Conservation (phyloP, 2,888 invertebrate species). For the Idaea straminata region DNA sequence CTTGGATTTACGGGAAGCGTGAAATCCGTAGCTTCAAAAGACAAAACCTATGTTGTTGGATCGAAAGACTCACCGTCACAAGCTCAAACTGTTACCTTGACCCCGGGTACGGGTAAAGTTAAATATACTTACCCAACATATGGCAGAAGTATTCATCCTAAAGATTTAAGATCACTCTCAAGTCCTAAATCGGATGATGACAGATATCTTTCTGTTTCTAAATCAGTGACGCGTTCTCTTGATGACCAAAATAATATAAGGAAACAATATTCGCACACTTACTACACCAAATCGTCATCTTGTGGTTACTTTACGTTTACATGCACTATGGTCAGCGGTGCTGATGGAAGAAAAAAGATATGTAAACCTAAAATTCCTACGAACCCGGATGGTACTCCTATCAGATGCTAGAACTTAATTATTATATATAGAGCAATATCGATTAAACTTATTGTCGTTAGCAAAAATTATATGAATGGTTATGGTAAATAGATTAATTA, state of each 20-base stretch:
- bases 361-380: slow-evolving; percentile 90
- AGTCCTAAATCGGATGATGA: slow-evolving; percentile 72
- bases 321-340: slow-evolving; percentile 88
- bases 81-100: slow-evolving; percentile 82
- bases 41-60: slow-evolving; percentile 79
- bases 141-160: slow-evolving; percentile 53
- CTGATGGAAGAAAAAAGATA: slow-evolving; percentile 88
- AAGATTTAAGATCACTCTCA: slow-evolving; percentile 61
- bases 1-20: slow-evolving; percentile 84
- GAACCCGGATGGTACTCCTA: slow-evolving; percentile 86
- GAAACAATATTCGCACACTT: slow-evolving; percentile 87
- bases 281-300: slow-evolving; percentile 92
- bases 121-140: slow-evolving; percentile 55
- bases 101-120: slow-evolving; percentile 73
- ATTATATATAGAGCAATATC: not conserved
- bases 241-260: slow-evolving; percentile 82
- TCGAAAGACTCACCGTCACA: slow-evolving; percentile 82
- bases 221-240: slow-evolving; percentile 88
- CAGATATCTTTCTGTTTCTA: slow-evolving; percentile 88
- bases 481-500: slow-evolving; percentile 7
- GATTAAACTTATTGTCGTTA: not conserved
- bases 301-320: slow-evolving; percentile 94
- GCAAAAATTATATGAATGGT: not conserved
- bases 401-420: slow-evolving; percentile 68
- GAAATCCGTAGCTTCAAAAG: slow-evolving; percentile 83